These are phyloP conservation scores for Eupeodes latifasciatus DNA, from an alignment of 2,888 invertebrate genomes.

Conservation along the genomic window DNA sequence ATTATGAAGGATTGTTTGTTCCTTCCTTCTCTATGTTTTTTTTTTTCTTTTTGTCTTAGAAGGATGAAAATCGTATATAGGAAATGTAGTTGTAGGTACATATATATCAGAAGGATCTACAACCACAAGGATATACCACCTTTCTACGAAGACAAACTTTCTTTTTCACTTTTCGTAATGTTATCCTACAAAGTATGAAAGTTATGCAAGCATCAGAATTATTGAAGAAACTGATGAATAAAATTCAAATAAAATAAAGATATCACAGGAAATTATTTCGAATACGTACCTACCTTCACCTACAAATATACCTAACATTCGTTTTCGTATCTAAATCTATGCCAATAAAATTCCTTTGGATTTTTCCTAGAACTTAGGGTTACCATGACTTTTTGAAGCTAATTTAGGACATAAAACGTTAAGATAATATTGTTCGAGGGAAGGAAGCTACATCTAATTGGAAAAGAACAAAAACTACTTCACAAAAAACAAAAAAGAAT, in stretches of 20 bases:
- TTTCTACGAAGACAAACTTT: background rate
- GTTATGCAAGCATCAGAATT: slow-evolving; percentile 57
- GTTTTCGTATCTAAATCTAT: background rate
- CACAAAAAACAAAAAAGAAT: too few species aligned
- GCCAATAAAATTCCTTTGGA: background rate
- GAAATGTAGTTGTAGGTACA: background rate
- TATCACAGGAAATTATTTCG: slow-evolving; percentile 20
- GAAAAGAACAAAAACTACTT: too few species aligned
- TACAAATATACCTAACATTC: too few species aligned
- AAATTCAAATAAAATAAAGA: slow-evolving; percentile 40
- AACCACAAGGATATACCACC: background rate
- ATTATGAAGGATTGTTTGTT: slow-evolving; percentile 25
- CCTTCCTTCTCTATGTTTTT: background rate
- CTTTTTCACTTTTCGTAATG: background rate
- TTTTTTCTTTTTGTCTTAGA: background rate
- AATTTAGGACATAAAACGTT: too few species aligned
- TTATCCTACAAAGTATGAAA: slow-evolving; percentile 13
- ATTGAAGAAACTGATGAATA: slow-evolving; percentile 47
- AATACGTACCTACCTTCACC: background rate
- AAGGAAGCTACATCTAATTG: too few species aligned
- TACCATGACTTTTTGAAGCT: too few species aligned
- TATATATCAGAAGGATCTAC: background rate
- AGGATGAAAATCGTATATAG: too few species aligned
- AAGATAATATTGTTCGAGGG: too few species aligned
- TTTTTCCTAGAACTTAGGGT: background rate